Evolutionary conservation across 2,888 invertebrate species (phyloP), one percentile per base, ranked within the genome.

Genomic region (Drosophila neonasuta): DNA sequence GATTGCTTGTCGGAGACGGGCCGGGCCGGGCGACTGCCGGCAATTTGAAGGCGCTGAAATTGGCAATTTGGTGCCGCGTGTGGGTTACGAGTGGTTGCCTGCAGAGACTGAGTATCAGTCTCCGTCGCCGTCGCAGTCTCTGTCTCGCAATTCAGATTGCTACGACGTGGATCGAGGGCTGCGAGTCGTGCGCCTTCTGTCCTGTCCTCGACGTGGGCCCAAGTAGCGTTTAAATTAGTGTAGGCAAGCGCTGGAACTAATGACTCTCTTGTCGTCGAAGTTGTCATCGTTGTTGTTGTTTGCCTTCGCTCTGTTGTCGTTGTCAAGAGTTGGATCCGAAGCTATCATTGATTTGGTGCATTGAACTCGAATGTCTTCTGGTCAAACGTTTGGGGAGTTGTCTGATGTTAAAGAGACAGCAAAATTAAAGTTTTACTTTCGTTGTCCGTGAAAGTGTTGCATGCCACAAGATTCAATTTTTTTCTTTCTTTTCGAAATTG

Each of bases 211-310:
- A 52, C 71, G 74, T 63, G 71, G 68, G 71, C 73, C 44, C 59
- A 80, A 75, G 86, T 82, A 79, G 81, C 80, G 68, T 58, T 74
- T 66, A 71, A 80, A 79, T 86, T 86, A 83, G 75, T 79, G 75
- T 77, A 71, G 81, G 73, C 87, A 86, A 81, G 76, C 75, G 68
- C 80, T 84, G 86, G 86, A 87, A 86, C 86, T 87, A 87, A 86
- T 86, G 79, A 69, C 75, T 65, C 63, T 71, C 54, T 74, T 74
- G 71, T 74, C 67, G 67, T 73, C 74, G 55, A 48, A 52, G 73
- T 73, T 73, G 74, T 77, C 66, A 66, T 45, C 63, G 66, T 66
- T 49, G 68, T 69, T 60, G 64, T 59, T 49, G 58, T 56, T 24
- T 66, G 60, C 65, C 42, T 24, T 24, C 6, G 24, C 24, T 24